A percentile compares a stretch with the other conserved stretches of the same genome.
Conservation (phyloP, 2,113 vertebrate genomes). For the Rutilus rutilus region DNA sequence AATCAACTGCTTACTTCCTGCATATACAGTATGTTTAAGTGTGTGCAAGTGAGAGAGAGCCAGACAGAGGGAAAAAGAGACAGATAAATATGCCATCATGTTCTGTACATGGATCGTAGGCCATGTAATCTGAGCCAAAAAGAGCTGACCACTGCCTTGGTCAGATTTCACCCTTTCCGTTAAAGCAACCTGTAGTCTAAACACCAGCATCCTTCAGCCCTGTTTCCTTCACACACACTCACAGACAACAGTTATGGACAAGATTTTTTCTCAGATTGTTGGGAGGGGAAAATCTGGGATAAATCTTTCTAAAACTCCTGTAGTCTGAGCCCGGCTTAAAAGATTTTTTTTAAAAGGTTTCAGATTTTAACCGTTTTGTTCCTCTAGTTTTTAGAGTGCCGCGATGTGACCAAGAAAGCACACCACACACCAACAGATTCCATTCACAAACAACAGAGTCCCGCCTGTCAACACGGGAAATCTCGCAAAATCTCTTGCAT, state of each 20-base stretch:
- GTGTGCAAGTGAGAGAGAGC: conserved; percentile 19
- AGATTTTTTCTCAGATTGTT: too few species aligned
- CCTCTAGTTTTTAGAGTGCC: too few species aligned
- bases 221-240: conserved; percentile 28
- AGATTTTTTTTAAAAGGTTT: too few species aligned
- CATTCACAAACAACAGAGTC: too few species aligned
- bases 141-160: conserved; percentile 44
- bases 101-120: conserved; percentile 21
- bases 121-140: conserved; percentile 42
- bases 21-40: not conserved
- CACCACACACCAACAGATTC: too few species aligned
- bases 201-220: not conserved
- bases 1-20: not conserved
- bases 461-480: too few species aligned
- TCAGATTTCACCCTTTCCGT: conserved; percentile 43
- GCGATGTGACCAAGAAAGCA: too few species aligned
- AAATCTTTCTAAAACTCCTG: too few species aligned
- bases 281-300: too few species aligned
- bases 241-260: not conserved
- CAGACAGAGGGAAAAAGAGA: not conserved
- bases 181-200: not conserved
- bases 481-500: too few species aligned
- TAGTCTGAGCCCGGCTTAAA: too few species aligned
- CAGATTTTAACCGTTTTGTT: too few species aligned
- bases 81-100: conserved; percentile 15